phyloP scores from a whole-genome alignment of 2,888 invertebrate species.

The Drosophila nigricruria region DNA sequence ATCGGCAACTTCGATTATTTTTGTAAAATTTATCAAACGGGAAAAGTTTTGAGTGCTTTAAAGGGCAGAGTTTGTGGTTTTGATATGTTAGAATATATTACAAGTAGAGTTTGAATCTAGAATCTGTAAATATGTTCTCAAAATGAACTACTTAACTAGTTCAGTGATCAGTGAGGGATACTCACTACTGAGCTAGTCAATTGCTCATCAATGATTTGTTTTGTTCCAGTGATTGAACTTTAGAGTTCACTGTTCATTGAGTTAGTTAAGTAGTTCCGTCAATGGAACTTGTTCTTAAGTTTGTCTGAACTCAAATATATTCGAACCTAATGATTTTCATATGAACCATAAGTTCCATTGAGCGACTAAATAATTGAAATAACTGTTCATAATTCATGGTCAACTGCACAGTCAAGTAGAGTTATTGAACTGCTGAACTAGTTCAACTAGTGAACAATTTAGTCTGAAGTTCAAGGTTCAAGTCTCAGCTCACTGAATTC shows the following conservation, averaged over 20 bases:
- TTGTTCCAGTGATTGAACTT: not conserved
- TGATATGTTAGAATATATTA: not conserved
- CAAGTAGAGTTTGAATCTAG: not conserved
- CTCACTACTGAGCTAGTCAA: not conserved
- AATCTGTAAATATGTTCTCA: not conserved
- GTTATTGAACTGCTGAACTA: not conserved
- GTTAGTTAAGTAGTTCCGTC: not conserved
- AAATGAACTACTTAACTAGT: not conserved
- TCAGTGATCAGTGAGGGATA: not conserved
- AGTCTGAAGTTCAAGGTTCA: not conserved
- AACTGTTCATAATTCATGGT: not conserved
- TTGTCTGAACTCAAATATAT: too few species aligned
- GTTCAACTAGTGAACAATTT: not conserved
- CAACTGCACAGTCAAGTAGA: not conserved
- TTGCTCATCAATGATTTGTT: not conserved
- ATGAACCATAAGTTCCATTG: not conserved
- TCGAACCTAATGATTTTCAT: not conserved
- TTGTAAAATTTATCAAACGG: constrained; percentile 8
- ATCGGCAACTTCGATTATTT: constrained; percentile 18
- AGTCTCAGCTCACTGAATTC: not conserved
- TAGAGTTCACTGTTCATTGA: not conserved
- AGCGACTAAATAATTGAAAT: not conserved
- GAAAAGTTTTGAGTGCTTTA: not conserved
- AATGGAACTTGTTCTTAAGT: not conserved
- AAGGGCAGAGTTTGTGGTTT: not conserved